A percentile compares a stretch with the other conserved stretches of the same genome.
These are phyloP conservation scores for Cryptoleucopteryx plumbea DNA, from an alignment of 2,113 vertebrate species.

Conservation along the genomic window DNA sequence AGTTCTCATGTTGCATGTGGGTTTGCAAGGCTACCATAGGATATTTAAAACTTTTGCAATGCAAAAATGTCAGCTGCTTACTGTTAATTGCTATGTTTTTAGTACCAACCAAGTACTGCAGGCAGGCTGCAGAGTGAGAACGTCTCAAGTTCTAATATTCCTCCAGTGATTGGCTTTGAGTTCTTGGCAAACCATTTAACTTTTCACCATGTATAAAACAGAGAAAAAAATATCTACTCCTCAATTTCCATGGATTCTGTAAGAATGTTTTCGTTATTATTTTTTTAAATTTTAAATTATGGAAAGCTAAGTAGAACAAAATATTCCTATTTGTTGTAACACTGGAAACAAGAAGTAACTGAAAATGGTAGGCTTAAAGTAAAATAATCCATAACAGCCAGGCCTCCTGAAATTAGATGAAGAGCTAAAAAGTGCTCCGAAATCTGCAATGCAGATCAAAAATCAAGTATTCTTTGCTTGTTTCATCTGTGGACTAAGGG, in stretches of 20 bases:
- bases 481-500: background rate
- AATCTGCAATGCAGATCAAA: constrained; percentile 37
- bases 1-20: background rate
- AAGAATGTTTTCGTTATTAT: background rate
- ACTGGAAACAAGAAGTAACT: background rate
- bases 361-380: background rate
- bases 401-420: background rate
- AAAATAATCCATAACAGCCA: background rate
- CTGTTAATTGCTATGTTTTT: background rate
- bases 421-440: background rate
- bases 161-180: background rate
- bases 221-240: background rate
- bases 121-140: background rate
- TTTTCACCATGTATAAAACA: background rate
- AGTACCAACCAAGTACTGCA: background rate
- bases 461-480: background rate
- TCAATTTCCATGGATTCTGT: background rate
- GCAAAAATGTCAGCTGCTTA: background rate
- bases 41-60: background rate
- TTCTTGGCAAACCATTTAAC: background rate
- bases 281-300: background rate
- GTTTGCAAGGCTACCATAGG: background rate
- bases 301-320: background rate
- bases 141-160: background rate
- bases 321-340: background rate